Evolutionary conservation across 2,888 invertebrate species (phyloP).

Genomic region (Drosophila cracens): DNA sequence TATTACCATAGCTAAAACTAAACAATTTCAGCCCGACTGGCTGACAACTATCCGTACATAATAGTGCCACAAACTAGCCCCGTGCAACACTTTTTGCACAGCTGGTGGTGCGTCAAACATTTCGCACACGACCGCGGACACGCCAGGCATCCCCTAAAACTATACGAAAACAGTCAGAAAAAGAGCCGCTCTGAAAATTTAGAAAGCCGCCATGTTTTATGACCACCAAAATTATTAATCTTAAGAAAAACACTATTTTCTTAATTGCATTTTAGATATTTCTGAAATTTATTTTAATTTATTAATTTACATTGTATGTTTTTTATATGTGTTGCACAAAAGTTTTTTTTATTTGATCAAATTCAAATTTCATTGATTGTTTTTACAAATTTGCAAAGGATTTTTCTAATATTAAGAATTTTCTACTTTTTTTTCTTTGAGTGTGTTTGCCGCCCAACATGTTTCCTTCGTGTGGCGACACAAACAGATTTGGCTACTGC

Average conservation of each 20-base stretch:
- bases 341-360: too few relatives aligned
- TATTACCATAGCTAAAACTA: neutral
- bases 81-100: constrained; percentile 29
- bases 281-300: too few relatives aligned
- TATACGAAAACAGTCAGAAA: neutral
- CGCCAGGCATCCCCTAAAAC: constrained; percentile 8
- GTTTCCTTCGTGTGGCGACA: neutral
- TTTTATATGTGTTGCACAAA: too few relatives aligned
- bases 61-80: neutral
- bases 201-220: neutral
- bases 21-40: neutral
- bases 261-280: too few relatives aligned
- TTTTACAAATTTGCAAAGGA: neutral
- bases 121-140: constrained; percentile 26
- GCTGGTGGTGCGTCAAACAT: constrained; percentile 51
- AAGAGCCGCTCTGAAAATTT: neutral
- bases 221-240: too few relatives aligned
- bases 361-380: too few relatives aligned
- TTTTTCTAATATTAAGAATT: neutral
- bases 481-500: neutral
- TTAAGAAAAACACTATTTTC: too few relatives aligned
- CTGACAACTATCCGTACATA: neutral
- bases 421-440: neutral
- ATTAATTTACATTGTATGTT: too few relatives aligned
- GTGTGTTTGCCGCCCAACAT: neutral